Evolutionary conservation across 2,888 invertebrate genomes (phyloP).

Genomic region (Caenorhabditis plicata): DNA sequence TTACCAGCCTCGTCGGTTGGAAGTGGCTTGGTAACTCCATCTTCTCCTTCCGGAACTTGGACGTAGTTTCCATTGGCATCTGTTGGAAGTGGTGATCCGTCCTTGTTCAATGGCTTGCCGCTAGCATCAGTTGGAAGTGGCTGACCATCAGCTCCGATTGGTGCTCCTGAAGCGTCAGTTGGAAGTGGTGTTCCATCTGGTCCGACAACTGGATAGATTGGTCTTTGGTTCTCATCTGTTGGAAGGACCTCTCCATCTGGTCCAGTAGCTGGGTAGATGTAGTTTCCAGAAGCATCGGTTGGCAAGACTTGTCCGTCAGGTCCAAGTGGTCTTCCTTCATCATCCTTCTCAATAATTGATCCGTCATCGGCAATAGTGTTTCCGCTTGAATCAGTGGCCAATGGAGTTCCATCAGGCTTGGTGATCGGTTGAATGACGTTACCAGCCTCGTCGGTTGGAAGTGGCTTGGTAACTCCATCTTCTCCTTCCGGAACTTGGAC

Average conservation of each 20-base stretch:
- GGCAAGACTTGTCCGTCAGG: slow-evolving; percentile 11
- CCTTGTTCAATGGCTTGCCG: slow-evolving; percentile 32
- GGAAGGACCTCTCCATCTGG: slow-evolving; percentile 22
- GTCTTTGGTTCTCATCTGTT: slow-evolving; percentile 18
- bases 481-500: slow-evolving; percentile 18
- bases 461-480: slow-evolving; percentile 16
- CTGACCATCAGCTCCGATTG: slow-evolving; percentile 28
- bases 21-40: slow-evolving; percentile 5
- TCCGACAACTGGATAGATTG: slow-evolving; percentile 18
- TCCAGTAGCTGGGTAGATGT: slow-evolving; percentile 3
- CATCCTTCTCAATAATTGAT: slow-evolving; percentile 3
- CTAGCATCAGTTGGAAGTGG: slow-evolving; percentile 29
- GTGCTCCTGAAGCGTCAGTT: slow-evolving; percentile 30
- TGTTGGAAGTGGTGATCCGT: slow-evolving; percentile 37
- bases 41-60: slow-evolving; percentile 6
- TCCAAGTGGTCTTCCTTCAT: slow-evolving; percentile 12
- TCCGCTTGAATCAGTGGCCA: slow-evolving; percentile 15
- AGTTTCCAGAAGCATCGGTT: slow-evolving; percentile 24
- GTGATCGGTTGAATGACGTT: slow-evolving; percentile 3
- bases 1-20: slow-evolving; percentile 31
- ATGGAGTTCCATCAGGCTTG: slow-evolving; percentile 15
- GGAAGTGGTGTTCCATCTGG: slow-evolving; percentile 46
- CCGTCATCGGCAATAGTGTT: slow-evolving; percentile 9
- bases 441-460: slow-evolving; percentile 37
- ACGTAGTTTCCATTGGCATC: slow-evolving; percentile 24